A percentile compares a stretch with the other conserved stretches of the same genome.
These are phyloP conservation scores for Callyntrura guangdongensis DNA, from an alignment of 2,888 invertebrate genomes.

Conservation along the genomic window DNA sequence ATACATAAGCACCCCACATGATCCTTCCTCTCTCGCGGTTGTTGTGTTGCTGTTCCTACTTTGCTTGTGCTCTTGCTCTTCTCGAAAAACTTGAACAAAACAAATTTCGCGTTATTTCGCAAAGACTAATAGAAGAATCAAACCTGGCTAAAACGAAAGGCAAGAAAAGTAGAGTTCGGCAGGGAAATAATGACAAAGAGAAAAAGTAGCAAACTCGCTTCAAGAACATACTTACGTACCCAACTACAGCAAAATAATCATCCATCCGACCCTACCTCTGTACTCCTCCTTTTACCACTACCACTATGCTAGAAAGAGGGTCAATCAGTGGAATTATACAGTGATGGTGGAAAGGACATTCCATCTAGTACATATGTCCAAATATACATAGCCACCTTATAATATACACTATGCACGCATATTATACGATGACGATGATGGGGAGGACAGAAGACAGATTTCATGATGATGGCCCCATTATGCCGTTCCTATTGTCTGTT, in stretches of 20 bases:
- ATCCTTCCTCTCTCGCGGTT: no score
- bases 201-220: slow-evolving; percentile 27
- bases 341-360: neutral
- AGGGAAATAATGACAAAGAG: slow-evolving; percentile 33
- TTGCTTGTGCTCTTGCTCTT: neutral
- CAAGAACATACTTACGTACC: slow-evolving; percentile 1
- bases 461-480: slow-evolving; percentile 20
- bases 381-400: neutral
- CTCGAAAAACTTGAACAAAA: neutral
- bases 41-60: no score
- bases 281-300: neutral
- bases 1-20: neutral
- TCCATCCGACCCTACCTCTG: neutral
- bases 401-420: no score
- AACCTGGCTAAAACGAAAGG: slow-evolving; percentile 27
- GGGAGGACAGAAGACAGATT: slow-evolving; percentile 1
- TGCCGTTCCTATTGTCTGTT: slow-evolving; percentile 11
- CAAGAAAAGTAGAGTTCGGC: neutral
- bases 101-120: slow-evolving; percentile 50
- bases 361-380: neutral
- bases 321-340: slow-evolving; percentile 10
- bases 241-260: neutral
- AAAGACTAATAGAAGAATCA: slow-evolving; percentile 20
- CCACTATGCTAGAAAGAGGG: neutral
- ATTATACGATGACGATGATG: slow-evolving; percentile 24